These are phyloP conservation scores for Drosophila navojoa DNA, from an alignment of 1,140 invertebrate genomes.

Conservation along the genomic window DNA sequence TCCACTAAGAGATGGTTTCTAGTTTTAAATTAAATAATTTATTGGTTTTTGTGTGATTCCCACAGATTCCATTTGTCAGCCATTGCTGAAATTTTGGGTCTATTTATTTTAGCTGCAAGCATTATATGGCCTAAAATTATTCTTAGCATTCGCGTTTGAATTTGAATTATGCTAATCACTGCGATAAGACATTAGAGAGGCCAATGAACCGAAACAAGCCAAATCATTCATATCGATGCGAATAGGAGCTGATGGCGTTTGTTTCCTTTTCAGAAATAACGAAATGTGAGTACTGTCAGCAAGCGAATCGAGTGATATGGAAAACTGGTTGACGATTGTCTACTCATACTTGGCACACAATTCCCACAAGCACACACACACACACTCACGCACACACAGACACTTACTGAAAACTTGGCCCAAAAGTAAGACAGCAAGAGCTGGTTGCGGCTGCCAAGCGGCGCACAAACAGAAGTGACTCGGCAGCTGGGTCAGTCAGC, in stretches of 20 bases:
- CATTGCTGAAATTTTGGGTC: constrained; percentile 23
- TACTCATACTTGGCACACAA: constrained; percentile 52
- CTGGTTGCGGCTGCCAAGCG: constrained; percentile 22
- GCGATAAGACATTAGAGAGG: constrained; percentile 66
- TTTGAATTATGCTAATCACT: constrained; percentile 66
- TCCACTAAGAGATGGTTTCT: no score
- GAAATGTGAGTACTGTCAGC: constrained; percentile 59
- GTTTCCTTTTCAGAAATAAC: constrained; percentile 7
- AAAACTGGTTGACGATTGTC: constrained; percentile 65
- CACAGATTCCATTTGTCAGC: no score
- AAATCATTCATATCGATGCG: constrained; percentile 65
- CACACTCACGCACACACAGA: constrained; percentile 18
- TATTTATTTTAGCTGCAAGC: constrained; percentile 13
- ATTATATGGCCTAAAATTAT: constrained; percentile 66
- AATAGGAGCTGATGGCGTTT: constrained; percentile 1
- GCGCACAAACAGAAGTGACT: constrained; percentile 56
- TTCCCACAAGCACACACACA: constrained; percentile 40
- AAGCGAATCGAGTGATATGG: constrained; percentile 57
- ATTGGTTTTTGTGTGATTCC: no score
- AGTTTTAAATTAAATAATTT: no score
- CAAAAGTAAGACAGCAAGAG: constrained; percentile 63
- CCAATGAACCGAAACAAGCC: constrained; percentile 73
- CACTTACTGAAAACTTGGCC: constrained; percentile 41
- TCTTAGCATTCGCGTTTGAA: constrained; percentile 13
- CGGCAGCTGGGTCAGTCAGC: constrained; percentile 58